Conservation (phyloP, 2,888 invertebrate genomes). For the Nebria salina region DNA sequence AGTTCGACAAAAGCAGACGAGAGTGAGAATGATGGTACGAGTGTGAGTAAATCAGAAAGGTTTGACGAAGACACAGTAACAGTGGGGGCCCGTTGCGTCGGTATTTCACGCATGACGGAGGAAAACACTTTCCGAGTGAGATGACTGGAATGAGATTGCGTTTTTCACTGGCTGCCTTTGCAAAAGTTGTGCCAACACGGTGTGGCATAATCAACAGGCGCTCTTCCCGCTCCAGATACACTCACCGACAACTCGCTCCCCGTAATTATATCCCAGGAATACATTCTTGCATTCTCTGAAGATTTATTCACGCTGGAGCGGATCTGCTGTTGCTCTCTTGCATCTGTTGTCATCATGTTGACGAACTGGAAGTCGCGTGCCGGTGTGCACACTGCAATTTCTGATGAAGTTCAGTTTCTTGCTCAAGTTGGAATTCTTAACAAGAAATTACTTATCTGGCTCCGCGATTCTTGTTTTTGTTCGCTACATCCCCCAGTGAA, state of each 20-base stretch:
- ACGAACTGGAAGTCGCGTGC: slow-evolving; percentile 29
- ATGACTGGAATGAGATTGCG: slow-evolving; percentile 53
- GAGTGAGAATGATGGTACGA: not conserved
- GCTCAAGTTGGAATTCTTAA: slow-evolving; percentile 26
- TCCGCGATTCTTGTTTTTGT: slow-evolving; percentile 35
- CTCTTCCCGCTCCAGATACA: slow-evolving; percentile 24
- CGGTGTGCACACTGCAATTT: slow-evolving; percentile 38
- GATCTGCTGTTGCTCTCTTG: not conserved
- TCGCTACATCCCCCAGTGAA: not conserved
- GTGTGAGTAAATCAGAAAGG: slow-evolving; percentile 8
- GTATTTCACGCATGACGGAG: slow-evolving; percentile 56
- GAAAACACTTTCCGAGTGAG: slow-evolving; percentile 55
- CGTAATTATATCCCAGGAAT: slow-evolving; percentile 55
- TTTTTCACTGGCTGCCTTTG: slow-evolving; percentile 33
- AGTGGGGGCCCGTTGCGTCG: slow-evolving; percentile 52
- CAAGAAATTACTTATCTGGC: slow-evolving; percentile 41
- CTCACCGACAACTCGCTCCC: slow-evolving; percentile 25
- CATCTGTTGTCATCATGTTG: slow-evolving; percentile 5
- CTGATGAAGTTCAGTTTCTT: slow-evolving; percentile 40
- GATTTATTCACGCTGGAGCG: slow-evolving; percentile 40
- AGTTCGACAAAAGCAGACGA: not conserved
- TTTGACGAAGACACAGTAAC: slow-evolving; percentile 8
- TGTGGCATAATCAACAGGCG: slow-evolving; percentile 43
- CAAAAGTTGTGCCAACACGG: slow-evolving; percentile 8
- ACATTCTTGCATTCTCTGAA: slow-evolving; percentile 54